Evolutionary conservation across 37 sponge, comb jelly and placozoan species (phyloP), one percentile per base, ranked within the genome.

Genomic region (Geodia barretti): DNA sequence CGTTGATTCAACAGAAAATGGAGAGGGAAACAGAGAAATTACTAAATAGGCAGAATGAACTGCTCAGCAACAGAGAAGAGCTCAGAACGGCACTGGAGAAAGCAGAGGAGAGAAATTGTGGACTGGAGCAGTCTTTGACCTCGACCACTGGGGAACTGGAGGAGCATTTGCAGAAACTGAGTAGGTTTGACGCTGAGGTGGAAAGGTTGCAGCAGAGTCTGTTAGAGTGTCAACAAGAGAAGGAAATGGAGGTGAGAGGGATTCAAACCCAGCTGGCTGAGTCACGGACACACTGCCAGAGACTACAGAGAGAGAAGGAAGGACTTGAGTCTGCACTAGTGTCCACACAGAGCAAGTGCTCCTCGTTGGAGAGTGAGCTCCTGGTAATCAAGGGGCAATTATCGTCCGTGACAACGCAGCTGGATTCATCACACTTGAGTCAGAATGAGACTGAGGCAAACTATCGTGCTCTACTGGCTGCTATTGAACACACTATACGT

Each of bases 111-210:
- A 14, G 14, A 47, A 47, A 47, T 47, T 14, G 54, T 17, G 14
- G 11, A 47, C 7, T 47, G 54, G 14, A 47, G 14, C 11, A 47
- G 54, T 47, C 14, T 17, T 14, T 17, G 14, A 14, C 54, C 7
- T 47, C 54, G 7, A 14, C 54, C 0, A 60, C 37, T 14, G 63
- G 62, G 7, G 39, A 60, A 29, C 65, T 80, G 20, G 54, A 64
- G 41, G 68, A 36, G 31, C 47, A 76, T 0, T 30, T 76, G 36
- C 29, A 69, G 41, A 64, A 80, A 25, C 54, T 84, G 28, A 80
- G 31, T 39, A 34, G 68, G 35, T 59, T 14, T 9, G 37, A 68
- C 11, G 74, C 19, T 21, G 32, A 41, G 38, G 73, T 9, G 58
- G 23, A 11, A 39, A 80, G 71, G 75, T 72, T 64, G 68, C 23